Evolutionary conservation across 1,140 invertebrate species (phyloP).

Genomic region (Ruditapes philippinarum): DNA sequence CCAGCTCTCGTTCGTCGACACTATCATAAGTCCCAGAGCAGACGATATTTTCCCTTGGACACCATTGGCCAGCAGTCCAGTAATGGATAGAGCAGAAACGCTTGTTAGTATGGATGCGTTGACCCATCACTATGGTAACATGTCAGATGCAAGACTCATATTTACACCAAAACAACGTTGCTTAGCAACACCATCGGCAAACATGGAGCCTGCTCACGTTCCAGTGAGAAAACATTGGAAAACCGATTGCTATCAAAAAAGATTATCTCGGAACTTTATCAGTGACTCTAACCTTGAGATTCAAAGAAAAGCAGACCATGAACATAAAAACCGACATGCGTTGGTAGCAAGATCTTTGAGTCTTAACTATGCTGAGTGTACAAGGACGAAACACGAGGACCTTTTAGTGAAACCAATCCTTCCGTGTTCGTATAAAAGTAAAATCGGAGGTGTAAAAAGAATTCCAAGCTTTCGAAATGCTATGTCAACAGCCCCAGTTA

Average conservation of each 20-base stretch:
- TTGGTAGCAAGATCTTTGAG: conserved; percentile 27
- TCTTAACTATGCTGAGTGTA: background rate
- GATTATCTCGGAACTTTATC: conserved; percentile 24
- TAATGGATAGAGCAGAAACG: background rate
- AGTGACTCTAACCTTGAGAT: conserved; percentile 22
- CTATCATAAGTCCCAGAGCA: background rate
- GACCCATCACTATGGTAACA: background rate
- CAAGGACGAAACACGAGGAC: background rate
- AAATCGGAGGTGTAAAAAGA: conserved; percentile 32
- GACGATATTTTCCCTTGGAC: background rate
- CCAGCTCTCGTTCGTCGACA: background rate
- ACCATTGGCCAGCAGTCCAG: background rate
- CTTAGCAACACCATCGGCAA: background rate
- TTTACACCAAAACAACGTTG: conserved; percentile 11
- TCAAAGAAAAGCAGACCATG: background rate
- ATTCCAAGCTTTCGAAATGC: conserved; percentile 34
- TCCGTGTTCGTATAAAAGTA: conserved; percentile 12
- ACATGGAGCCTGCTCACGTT: background rate
- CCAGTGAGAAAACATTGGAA: background rate
- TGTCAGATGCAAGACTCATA: background rate
- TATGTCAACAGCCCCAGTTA: background rate
- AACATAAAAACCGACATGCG: background rate
- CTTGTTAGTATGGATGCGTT: background rate
- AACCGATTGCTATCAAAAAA: background rate
- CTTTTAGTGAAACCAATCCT: background rate